phyloP scores from a whole-genome alignment of 2,113 vertebrate genomes.

The Eulemur macaco region DNA sequence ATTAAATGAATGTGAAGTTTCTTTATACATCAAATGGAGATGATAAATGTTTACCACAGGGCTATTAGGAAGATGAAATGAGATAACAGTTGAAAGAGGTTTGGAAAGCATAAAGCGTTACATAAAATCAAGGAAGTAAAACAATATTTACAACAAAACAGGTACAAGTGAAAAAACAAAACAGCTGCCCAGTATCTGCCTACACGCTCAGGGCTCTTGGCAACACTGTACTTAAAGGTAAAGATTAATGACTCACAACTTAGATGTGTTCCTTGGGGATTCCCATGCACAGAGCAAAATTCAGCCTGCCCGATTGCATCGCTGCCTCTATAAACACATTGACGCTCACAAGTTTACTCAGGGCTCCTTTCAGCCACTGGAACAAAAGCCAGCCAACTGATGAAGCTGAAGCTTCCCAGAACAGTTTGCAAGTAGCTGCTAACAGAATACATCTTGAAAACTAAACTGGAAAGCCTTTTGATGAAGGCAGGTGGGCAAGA shows the following conservation, averaged over 20 bases:
- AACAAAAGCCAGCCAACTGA: neutral
- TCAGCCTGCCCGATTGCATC: neutral
- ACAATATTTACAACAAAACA: slow-evolving; percentile 15
- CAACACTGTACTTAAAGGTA: neutral
- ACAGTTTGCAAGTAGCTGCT: neutral
- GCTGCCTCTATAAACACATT: neutral
- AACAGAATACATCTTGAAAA: neutral
- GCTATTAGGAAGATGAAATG: slow-evolving; percentile 30
- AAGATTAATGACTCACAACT: slow-evolving; percentile 17
- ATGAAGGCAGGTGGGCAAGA: neutral
- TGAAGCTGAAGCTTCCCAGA: neutral
- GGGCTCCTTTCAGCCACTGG: neutral
- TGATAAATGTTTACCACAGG: slow-evolving; percentile 15
- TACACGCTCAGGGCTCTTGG: neutral
- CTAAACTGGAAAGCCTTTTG: neutral
- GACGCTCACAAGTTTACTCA: neutral
- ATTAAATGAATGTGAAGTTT: slow-evolving; percentile 30
- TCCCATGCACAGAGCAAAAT: neutral
- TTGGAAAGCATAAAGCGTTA: slow-evolving; percentile 30
- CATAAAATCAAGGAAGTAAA: slow-evolving; percentile 31
- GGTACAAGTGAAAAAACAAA: neutral
- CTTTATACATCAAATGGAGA: neutral
- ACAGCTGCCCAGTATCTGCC: neutral
- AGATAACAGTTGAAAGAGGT: slow-evolving; percentile 19
- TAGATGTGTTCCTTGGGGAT: neutral